Conservation (phyloP, 2,888 invertebrate genomes). For the Frankliniella fusca region DNA sequence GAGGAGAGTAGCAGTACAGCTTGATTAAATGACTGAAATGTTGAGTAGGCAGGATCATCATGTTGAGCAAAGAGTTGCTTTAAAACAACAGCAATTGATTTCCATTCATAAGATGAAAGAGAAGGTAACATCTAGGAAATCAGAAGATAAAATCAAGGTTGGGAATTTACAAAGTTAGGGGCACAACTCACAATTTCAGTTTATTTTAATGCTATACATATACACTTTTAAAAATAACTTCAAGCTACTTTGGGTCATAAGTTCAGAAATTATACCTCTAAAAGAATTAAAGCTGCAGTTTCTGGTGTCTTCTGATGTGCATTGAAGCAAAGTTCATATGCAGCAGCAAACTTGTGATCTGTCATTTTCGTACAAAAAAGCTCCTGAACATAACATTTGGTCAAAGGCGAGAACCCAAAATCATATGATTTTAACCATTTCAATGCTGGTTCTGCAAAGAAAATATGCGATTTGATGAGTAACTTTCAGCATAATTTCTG, state of each 20-base stretch:
- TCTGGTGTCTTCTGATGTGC: background rate
- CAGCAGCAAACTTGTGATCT: background rate
- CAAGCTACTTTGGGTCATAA: background rate
- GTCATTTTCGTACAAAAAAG: background rate
- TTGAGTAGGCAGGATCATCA: background rate
- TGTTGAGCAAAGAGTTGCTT: background rate
- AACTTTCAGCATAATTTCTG: background rate
- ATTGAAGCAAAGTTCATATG: background rate
- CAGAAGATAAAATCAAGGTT: background rate
- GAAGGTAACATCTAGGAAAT: background rate
- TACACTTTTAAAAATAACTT: background rate
- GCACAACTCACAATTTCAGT: background rate
- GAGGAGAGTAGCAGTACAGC: background rate
- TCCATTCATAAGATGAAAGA: background rate
- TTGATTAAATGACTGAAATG: background rate
- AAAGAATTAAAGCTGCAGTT: background rate
- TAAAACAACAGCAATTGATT: background rate
- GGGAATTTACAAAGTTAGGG: background rate
- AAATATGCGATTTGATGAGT: background rate
- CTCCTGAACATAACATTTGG: background rate
- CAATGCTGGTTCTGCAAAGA: background rate
- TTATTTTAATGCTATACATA: background rate
- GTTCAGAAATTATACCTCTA: background rate
- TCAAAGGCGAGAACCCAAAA: background rate
- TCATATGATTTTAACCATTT: background rate